A percentile compares a stretch with the other conserved stretches of the same genome.
phyloP scores from a whole-genome alignment of 2,113 vertebrate genomes.

The Muntiacus muntjak region DNA sequence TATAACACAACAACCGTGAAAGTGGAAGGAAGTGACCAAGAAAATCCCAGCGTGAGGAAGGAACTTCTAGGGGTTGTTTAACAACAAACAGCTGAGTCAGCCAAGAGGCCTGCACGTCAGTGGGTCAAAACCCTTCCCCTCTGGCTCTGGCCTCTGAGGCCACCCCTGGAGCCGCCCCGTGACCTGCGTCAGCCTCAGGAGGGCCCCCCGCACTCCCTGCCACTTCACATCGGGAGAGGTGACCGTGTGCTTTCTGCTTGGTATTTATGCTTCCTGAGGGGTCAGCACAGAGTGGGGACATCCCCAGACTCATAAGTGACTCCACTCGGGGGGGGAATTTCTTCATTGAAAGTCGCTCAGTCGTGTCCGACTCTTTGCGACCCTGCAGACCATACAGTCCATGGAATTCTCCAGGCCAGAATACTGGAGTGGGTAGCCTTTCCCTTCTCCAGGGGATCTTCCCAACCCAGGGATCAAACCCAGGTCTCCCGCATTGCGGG shows the following conservation, averaged over 20 bases:
- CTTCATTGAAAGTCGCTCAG: accelerated
- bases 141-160: not conserved
- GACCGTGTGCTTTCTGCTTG: not conserved
- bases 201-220: no score
- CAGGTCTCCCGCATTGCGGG: not conserved
- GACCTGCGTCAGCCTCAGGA: not conserved
- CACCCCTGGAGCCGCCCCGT: accelerated
- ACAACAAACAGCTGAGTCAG: not conserved
- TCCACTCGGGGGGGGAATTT: not conserved
- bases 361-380: not conserved
- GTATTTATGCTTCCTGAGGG: not conserved
- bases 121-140: not conserved
- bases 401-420: not conserved
- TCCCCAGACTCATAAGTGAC: not conserved
- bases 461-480: not conserved
- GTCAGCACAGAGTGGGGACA: not conserved
- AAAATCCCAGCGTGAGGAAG: not conserved
- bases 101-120: accelerated
- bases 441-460: not conserved
- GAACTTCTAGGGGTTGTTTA: not conserved
- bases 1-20: not conserved
- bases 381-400: not conserved
- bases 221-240: not conserved
- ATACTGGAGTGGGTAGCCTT: not conserved
- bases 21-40: not conserved